phyloP scores from a whole-genome alignment of 2,113 vertebrate genomes.

The pig (Sus scrofa) region T2T-Sscrofa CM000812.6:281398501-281399000 shows the following conservation, averaged over 20 bases:
- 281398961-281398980: constrained; percentile 83
- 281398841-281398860: neutral
- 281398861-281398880: constrained; percentile 40
- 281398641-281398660: neutral
- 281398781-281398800: neutral
- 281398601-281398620: neutral
- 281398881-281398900: constrained; percentile 98
- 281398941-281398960: constrained; percentile 97
- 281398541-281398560: neutral
- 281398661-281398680: neutral
- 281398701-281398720: neutral
- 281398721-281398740: neutral
- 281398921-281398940: constrained; percentile 98
- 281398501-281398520: constrained; percentile 52
- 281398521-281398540: constrained; percentile 31
- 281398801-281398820: neutral
- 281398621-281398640: neutral
- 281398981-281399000: neutral
- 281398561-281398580: constrained; percentile 6
- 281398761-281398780: neutral
- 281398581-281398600: constrained; percentile 29
- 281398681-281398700: neutral
- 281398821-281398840: neutral
- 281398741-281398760: neutral
- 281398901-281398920: constrained; percentile 99